Conservation (phyloP, 2,797 vertebrate genomes). For the Pelobates cultripes region DNA sequence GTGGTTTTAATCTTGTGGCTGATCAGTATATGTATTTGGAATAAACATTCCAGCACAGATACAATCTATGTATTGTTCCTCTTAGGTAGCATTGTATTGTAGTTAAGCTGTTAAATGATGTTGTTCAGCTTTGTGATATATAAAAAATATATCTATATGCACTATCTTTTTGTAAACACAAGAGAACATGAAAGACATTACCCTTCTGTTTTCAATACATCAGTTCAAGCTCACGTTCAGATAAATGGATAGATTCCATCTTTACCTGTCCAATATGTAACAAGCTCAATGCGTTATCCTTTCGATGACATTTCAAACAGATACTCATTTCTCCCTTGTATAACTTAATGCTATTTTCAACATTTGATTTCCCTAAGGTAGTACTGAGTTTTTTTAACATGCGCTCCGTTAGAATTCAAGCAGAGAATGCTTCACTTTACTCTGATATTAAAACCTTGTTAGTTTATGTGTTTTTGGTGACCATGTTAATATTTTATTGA, state of each 20-base stretch:
- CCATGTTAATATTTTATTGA: slow-evolving; percentile 42
- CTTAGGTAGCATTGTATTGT: background rate
- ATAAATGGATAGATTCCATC: slow-evolving; percentile 50
- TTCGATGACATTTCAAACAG: slow-evolving; percentile 56
- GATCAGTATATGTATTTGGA: no score
- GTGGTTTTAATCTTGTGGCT: no score
- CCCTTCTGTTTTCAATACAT: slow-evolving; percentile 10
- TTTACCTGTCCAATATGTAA: slow-evolving; percentile 48
- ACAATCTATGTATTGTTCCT: no score
- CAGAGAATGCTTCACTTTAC: slow-evolving; percentile 25
- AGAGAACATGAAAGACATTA: slow-evolving; percentile 22
- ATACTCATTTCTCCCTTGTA: slow-evolving; percentile 51
- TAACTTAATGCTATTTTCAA: slow-evolving; percentile 50
- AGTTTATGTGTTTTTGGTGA: slow-evolving; percentile 29
- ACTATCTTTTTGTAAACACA: background rate
- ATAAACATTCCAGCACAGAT: no score
- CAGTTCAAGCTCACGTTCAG: slow-evolving; percentile 14
- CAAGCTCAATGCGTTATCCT: slow-evolving; percentile 44
- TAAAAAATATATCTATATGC: background rate
- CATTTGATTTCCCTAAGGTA: slow-evolving; percentile 53
- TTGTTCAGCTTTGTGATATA: background rate
- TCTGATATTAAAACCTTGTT: slow-evolving; percentile 41
- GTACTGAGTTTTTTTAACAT: slow-evolving; percentile 35
- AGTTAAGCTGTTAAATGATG: background rate
- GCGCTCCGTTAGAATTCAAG: slow-evolving; percentile 39